These are phyloP conservation scores for Characodon lateralis DNA, from an alignment of 2,797 vertebrate species.

Conservation along the genomic window DNA sequence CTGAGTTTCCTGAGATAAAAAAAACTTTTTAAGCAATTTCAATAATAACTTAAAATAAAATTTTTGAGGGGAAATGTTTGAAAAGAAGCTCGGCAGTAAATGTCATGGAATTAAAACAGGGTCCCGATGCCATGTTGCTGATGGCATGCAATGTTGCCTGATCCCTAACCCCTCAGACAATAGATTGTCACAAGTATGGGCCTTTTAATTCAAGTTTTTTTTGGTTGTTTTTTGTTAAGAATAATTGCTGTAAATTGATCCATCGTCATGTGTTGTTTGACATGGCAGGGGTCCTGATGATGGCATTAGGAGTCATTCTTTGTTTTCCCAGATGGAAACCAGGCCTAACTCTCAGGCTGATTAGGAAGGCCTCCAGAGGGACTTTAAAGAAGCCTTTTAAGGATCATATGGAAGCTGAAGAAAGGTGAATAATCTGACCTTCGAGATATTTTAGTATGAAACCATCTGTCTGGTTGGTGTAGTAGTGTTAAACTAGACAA, in stretches of 20 bases:
- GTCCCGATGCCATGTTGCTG: not conserved
- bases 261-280: conserved; percentile 41
- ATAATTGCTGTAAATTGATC: conserved; percentile 56
- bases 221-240: not conserved
- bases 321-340: conserved; percentile 68
- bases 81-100: conserved; percentile 1
- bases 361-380: conserved; percentile 55
- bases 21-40: no score
- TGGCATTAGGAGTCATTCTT: conserved; percentile 55
- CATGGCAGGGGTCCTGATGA: conserved; percentile 38
- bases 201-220: conserved; percentile 28
- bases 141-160: conserved; percentile 8
- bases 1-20: no score
- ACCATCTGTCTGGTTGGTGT: conserved; percentile 21
- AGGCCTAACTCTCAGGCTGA: conserved; percentile 54
- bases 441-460: conserved; percentile 21
- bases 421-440: conserved; percentile 24
- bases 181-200: conserved; percentile 19
- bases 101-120: conserved; percentile 3
- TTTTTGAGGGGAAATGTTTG: not conserved
- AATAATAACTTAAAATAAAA: no score
- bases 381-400: conserved; percentile 43
- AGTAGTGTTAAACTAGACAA: conserved; percentile 33
- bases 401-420: conserved; percentile 19
- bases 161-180: conserved; percentile 1